phyloP scores from a whole-genome alignment of 1,140 invertebrate genomes.

The Drosophila jambulina region DNA sequence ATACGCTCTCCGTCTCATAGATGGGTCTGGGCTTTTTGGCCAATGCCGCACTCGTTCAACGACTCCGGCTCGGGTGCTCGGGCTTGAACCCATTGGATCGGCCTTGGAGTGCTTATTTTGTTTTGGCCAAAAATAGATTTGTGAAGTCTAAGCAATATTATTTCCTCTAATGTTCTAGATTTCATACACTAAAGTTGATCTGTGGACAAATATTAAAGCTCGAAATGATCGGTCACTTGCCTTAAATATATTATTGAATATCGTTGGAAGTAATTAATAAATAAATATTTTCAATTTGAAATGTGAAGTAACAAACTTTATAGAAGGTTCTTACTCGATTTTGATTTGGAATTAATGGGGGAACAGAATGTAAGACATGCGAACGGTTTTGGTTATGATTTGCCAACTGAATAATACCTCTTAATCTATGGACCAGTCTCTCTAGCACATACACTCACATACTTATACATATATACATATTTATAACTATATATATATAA shows the following conservation, averaged over 20 bases:
- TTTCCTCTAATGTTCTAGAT: constrained; percentile 5
- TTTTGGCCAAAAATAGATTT: constrained; percentile 13
- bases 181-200: not conserved
- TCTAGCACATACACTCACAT: constrained; percentile 52
- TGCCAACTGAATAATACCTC: constrained; percentile 73
- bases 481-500: constrained; percentile 28
- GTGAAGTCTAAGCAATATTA: not conserved
- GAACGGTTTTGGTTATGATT: constrained; percentile 32
- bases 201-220: not conserved
- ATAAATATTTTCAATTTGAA: not conserved
- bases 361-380: constrained; percentile 4
- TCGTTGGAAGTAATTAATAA: not conserved
- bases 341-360: not conserved
- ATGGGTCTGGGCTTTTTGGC: constrained; percentile 36
- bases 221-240: not conserved
- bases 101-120: not conserved
- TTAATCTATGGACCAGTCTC: constrained; percentile 78
- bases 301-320: not conserved
- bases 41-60: constrained; percentile 68
- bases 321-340: not conserved
- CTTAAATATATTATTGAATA: constrained; percentile 1
- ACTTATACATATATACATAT: constrained; percentile 45
- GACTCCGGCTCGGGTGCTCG: constrained; percentile 36
- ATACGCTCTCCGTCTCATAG: constrained; percentile 7
- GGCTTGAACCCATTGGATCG: constrained; percentile 40